Base-by-base conservation (phyloP, 2,888 invertebrate species). In the Ichneumoninae sp. region DNA sequence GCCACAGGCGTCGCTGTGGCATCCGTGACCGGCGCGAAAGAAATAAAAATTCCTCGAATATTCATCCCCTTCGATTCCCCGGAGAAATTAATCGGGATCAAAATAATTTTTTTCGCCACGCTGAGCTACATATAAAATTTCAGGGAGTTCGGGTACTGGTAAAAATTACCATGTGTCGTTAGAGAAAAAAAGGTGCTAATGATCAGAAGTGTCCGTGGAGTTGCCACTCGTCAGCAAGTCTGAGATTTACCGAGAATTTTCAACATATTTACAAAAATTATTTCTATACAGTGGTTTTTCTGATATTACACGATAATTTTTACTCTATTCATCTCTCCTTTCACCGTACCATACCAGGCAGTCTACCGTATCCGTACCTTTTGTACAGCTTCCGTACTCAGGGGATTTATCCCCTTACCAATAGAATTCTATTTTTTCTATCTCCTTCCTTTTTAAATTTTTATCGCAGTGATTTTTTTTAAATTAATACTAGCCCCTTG, bases 81-180 rank as follows among this genome's bases (percentile, higher is more conserved):
- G 63, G 77, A 77, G 84, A 84, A 84, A 84, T 84, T 69, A 84
- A 77, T 73, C 54, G 73, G 52, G 68, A 81, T 81, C 60, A 73
- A 68, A 83, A 68, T 73, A 69, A 68, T 52, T 52, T 77, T 60
- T 60, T 40, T 54, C 22, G 65, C 40, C n/a, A 26, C 57, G 52
- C 65, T 7, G 40, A 40, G 40, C n/a, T 63, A 40, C 74, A 73
- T 68, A 63, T 19, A 74, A 81, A 81, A 77, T 81, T 81, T 47
- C 13, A 22, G 69, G 52, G 69, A 60, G 69, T 47, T 74, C 50
- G 26, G 44, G 44, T 30, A 54, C 47, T 60, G 70, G 57, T 75
- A 75, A 40, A 80, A 71, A 47, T 47, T 3, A 16, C 16, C 44
- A 47, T 47, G 16, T 3, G 13, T 16, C 16, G 44, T 47, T 0